A percentile compares a stretch with the other conserved stretches of the same genome.
Conservation (phyloP, 2,888 invertebrate genomes). For the Leptopilina drosophilae region DNA sequence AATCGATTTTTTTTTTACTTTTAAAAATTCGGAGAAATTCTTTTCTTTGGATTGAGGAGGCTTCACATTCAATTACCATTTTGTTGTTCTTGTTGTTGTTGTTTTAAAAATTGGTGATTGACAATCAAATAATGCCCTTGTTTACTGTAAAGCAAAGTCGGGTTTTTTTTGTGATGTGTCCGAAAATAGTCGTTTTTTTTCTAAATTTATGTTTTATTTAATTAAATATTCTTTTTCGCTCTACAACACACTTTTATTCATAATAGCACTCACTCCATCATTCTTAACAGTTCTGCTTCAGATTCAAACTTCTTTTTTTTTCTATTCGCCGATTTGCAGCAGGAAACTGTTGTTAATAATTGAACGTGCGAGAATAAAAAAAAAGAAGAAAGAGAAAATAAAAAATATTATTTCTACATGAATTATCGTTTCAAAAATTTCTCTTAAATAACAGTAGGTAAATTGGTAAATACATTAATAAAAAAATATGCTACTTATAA, state of each 20-base stretch:
- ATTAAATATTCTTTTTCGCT: slow-evolving; percentile 74
- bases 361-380: background rate
- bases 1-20: background rate
- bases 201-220: slow-evolving; percentile 74
- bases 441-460: slow-evolving; percentile 12
- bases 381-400: background rate
- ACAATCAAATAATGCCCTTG: slow-evolving; percentile 36
- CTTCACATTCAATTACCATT: slow-evolving; percentile 30
- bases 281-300: slow-evolving; percentile 64
- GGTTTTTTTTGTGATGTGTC: slow-evolving; percentile 33
- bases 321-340: slow-evolving; percentile 55
- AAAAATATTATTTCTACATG: background rate
- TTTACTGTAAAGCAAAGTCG: slow-evolving; percentile 35
- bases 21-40: slow-evolving; percentile 27
- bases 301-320: slow-evolving; percentile 48
- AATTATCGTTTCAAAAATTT: slow-evolving; percentile 9
- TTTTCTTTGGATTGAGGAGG: slow-evolving; percentile 26
- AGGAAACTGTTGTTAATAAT: slow-evolving; percentile 52
- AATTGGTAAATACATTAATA: slow-evolving; percentile 18
- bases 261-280: slow-evolving; percentile 69
- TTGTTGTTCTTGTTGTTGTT: too few relatives aligned
- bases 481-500: slow-evolving; percentile 38
- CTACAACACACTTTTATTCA: slow-evolving; percentile 72
- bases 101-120: slow-evolving; percentile 3
- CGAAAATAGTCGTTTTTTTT: slow-evolving; percentile 54